phyloP scores from a whole-genome alignment of 2,113 vertebrate genomes.

The Bettongia penicillata region DNA sequence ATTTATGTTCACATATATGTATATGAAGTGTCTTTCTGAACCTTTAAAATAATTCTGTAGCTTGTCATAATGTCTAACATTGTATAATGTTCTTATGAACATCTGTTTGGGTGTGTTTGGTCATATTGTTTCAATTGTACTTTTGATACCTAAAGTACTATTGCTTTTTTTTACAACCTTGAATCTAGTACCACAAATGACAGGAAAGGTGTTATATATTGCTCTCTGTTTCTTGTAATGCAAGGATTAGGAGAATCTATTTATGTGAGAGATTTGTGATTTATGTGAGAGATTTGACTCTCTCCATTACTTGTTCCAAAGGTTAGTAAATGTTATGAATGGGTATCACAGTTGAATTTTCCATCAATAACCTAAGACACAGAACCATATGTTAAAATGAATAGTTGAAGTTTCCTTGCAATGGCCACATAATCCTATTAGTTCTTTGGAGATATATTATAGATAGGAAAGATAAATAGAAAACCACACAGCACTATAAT shows the following conservation, averaged over 20 bases:
- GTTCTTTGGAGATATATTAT: constrained; percentile 39
- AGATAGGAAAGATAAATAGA: constrained; percentile 47
- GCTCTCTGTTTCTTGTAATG: not conserved
- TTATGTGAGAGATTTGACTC: too few relatives aligned
- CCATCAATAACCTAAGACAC: constrained; percentile 39
- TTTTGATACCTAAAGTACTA: constrained; percentile 9
- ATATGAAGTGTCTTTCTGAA: not conserved
- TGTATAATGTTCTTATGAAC: constrained; percentile 15
- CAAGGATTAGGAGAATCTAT: constrained; percentile 39
- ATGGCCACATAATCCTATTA: constrained; percentile 37
- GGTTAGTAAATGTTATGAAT: constrained; percentile 45
- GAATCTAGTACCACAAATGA: not conserved
- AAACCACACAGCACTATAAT: not conserved
- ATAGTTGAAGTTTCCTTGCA: constrained; percentile 36
- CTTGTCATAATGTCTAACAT: constrained; percentile 24
- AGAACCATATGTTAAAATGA: constrained; percentile 46
- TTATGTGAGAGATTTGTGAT: too few relatives aligned
- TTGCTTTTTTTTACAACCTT: constrained; percentile 38
- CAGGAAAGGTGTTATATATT: constrained; percentile 31
- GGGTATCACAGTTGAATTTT: constrained; percentile 36
- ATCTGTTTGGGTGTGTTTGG: constrained; percentile 26
- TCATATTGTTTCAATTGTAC: constrained; percentile 24
- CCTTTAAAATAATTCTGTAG: not conserved
- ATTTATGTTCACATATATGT: not conserved
- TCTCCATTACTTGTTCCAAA: constrained; percentile 44